Percentiles rank a stretch among this genome's conserved stretches.
Conservation (phyloP, 1,140 invertebrate genomes). For the Drosophila ohnishii region DNA sequence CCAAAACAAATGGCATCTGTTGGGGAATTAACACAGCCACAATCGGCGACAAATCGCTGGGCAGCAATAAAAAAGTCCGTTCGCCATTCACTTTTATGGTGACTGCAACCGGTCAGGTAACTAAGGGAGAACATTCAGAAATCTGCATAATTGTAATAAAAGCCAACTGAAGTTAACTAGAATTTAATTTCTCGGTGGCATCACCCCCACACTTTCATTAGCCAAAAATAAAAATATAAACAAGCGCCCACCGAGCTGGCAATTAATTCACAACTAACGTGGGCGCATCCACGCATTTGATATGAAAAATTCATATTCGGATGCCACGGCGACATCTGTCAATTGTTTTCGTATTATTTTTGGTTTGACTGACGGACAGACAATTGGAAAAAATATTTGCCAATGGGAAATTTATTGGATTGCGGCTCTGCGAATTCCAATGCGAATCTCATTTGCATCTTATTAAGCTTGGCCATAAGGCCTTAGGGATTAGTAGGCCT, state of each 20-base stretch:
- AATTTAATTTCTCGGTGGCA: slow-evolving; percentile 17
- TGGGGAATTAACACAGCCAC: slow-evolving; percentile 13
- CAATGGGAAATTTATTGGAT: slow-evolving; percentile 5
- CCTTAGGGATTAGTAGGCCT: slow-evolving; percentile 14
- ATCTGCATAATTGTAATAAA: slow-evolving; percentile 59
- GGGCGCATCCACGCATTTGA: slow-evolving; percentile 26
- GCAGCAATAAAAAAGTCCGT: slow-evolving; percentile 10
- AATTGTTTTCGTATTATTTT: slow-evolving; percentile 25
- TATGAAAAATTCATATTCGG: slow-evolving; percentile 32
- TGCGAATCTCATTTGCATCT: slow-evolving; percentile 41
- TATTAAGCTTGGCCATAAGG: slow-evolving; percentile 26
- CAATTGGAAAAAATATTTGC: slow-evolving; percentile 1
- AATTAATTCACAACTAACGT: slow-evolving; percentile 31
- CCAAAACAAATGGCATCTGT: slow-evolving; percentile 31
- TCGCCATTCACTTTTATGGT: slow-evolving; percentile 37
- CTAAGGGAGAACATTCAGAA: slow-evolving; percentile 10
- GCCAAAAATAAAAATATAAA: slow-evolving; percentile 9
- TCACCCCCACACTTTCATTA: slow-evolving; percentile 23
- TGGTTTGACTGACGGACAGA: neutral
- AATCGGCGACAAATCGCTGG: slow-evolving; percentile 30
- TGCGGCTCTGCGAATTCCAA: too few species aligned
- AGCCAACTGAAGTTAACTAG: slow-evolving; percentile 23
- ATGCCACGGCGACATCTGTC: slow-evolving; percentile 21
- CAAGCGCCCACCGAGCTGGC: slow-evolving; percentile 27
- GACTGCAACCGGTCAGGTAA: slow-evolving; percentile 58